Percentiles rank a stretch among this genome's conserved stretches.
Conservation (phyloP, 2,113 vertebrate genomes). For the Hassar affinis region DNA sequence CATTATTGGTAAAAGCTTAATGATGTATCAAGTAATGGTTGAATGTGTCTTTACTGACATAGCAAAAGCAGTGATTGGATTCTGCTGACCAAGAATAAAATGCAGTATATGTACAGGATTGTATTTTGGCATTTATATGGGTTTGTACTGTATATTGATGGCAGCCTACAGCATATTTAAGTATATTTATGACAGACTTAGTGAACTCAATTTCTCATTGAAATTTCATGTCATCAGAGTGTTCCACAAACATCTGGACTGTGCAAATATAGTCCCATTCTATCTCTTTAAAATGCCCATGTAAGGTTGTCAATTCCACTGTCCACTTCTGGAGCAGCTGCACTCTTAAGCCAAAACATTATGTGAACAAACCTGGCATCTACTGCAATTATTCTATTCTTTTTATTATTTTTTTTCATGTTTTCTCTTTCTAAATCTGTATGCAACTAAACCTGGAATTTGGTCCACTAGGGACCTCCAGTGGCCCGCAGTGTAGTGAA, state of each 20-base stretch:
- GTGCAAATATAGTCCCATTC: neutral
- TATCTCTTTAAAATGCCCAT: neutral
- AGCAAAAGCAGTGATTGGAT: neutral
- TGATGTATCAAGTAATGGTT: neutral
- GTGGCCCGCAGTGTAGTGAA: neutral
- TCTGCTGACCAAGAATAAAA: neutral
- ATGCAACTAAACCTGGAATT: neutral
- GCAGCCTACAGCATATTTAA: neutral
- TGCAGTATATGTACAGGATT: neutral
- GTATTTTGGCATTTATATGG: neutral
- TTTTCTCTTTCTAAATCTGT: neutral
- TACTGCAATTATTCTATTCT: neutral
- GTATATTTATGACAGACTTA: neutral
- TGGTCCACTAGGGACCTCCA: neutral
- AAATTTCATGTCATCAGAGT: neutral
- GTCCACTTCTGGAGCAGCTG: neutral
- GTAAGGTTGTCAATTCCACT: neutral
- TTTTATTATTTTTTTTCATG: neutral
- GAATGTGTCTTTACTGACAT: neutral
- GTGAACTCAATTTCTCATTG: neutral
- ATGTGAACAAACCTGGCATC: neutral
- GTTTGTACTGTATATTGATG: neutral
- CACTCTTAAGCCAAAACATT: neutral
- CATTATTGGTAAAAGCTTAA: neutral
- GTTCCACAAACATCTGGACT: neutral